A percentile compares a stretch with the other conserved stretches of the same genome.
Conservation (phyloP, 1,140 invertebrate genomes). For the Apis mellifera region DNA sequence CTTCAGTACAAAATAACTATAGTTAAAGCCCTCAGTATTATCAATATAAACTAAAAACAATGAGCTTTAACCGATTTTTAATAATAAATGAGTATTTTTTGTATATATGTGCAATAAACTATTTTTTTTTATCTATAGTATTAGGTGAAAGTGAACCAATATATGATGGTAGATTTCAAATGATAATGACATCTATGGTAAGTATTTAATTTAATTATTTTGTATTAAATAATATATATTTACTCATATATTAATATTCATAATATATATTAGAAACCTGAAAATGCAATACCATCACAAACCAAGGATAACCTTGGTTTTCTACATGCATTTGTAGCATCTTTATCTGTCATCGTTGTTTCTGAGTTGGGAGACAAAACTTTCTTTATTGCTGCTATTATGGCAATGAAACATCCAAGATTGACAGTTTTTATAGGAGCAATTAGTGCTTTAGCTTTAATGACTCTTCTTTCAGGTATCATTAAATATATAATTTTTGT, state of each 20-base stretch:
- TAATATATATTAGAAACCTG: slow-evolving; percentile 42
- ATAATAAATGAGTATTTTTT: background rate
- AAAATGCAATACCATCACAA: slow-evolving; percentile 47
- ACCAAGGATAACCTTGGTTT: slow-evolving; percentile 85
- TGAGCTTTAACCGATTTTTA: background rate
- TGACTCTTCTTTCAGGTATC: slow-evolving; percentile 96
- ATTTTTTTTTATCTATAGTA: slow-evolving; percentile 5
- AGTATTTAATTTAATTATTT: slow-evolving; percentile 36
- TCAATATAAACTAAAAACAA: slow-evolving; percentile 15
- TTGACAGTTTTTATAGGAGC: slow-evolving; percentile 96
- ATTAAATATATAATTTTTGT: background rate
- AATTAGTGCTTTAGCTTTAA: slow-evolving; percentile 94
- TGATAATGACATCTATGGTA: slow-evolving; percentile 44
- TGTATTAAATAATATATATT: slow-evolving; percentile 16
- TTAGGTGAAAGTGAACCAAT: slow-evolving; percentile 41
- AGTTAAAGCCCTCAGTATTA: slow-evolving; percentile 9
- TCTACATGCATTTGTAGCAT: slow-evolving; percentile 96
- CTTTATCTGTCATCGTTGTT: slow-evolving; percentile 97
- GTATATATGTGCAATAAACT: background rate
- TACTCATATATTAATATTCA: slow-evolving; percentile 1
- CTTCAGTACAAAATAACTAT: background rate
- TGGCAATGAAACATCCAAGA: slow-evolving; percentile 98
- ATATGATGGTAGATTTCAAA: slow-evolving; percentile 53
- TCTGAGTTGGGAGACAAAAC: slow-evolving; percentile 99
- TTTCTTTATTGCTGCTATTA: slow-evolving; percentile 99